Base-by-base conservation (phyloP, 2,113 vertebrate genomes). In the Varanus komodoensis region DNA sequence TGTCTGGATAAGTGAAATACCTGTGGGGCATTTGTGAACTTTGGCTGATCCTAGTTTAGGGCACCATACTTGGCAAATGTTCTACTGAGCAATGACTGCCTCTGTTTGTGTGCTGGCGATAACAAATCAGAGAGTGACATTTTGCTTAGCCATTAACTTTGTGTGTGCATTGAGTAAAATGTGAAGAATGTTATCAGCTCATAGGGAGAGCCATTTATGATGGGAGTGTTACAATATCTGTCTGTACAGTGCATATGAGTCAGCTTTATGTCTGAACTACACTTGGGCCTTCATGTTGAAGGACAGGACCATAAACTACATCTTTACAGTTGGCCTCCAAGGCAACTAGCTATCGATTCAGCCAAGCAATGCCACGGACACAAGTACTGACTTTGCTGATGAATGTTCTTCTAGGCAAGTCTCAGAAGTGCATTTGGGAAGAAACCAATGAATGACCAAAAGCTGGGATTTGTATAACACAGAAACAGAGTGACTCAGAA, bases 141-240 rank as follows among this genome's bases (percentile, higher is more conserved):
- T 82, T 82, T 67, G 88, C 82, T 57, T 90, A 91, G 81, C 7
- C 73, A 90, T 90, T 90, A 90, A 90, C 89, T 90, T 90, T 25
- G 69, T 80, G 83, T 90, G 75, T 86, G 64, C 68, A 29, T 44
- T 77, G 50, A 74, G 74, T 84, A 73, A 68, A 88, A 25, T 15
- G 57, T 4, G 0, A 3, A 84, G 61, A 87, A 91, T 94, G 92
- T 91, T 29, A 84, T 81, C 92, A 75, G 38, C 52, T 3, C 82
- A 1, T 61, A 11, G 52, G n/a, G 67, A 48, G n/a, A 80, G 89
- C 64, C 64, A 79, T 27, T 38, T 88, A 88, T 3, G 29, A 93
- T 68, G 80, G 82, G 92, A 90, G 34, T 73, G 68, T 84, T 88
- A 61, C 67, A 61, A 44, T 85, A 48, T 64, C 4, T 82, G 38